Evolutionary conservation across 2,888 invertebrate species (phyloP).

Genomic region (Nemapogon koenigi): DNA sequence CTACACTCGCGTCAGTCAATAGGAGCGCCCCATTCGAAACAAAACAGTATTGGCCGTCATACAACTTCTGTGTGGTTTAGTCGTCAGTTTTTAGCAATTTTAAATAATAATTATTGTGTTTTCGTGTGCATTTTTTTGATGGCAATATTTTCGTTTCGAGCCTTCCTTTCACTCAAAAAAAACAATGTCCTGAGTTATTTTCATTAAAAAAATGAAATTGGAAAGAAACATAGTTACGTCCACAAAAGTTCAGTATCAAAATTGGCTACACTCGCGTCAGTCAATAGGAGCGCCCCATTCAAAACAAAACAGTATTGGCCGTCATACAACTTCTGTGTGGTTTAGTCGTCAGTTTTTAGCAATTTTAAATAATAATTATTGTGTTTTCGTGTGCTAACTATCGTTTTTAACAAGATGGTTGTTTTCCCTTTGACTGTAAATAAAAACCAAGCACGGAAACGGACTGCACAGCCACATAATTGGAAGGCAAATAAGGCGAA

Average conservation of each 20-base stretch:
- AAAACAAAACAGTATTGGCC: conserved; percentile 3
- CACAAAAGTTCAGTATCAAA: conserved; percentile 6
- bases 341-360: conserved; percentile 4
- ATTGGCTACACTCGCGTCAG: conserved; percentile 2
- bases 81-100: not conserved
- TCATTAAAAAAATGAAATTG: conserved; percentile 1
- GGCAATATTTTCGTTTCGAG: not conserved
- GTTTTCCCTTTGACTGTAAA: conserved; percentile 4
- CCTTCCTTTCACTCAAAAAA: conserved; percentile 1
- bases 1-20: conserved; percentile 3
- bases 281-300: conserved; percentile 6
- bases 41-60: conserved; percentile 1
- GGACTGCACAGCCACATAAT: not conserved
- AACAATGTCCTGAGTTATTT: conserved; percentile 1
- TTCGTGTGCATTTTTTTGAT: not conserved
- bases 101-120: conserved; percentile 2
- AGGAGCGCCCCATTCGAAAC: conserved; percentile 1
- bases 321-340: not conserved
- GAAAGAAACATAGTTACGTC: conserved; percentile 6
- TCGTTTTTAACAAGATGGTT: conserved; percentile 4
- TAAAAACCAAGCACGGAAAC: conserved; percentile 6
- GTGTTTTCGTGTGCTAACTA: conserved; percentile 4
- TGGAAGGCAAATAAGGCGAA: conserved; percentile 6
- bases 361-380: conserved; percentile 1
- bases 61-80: too few relatives aligned